Base-by-base conservation (phyloP, 2,113 vertebrate species). In the Geococcyx californianus region DNA sequence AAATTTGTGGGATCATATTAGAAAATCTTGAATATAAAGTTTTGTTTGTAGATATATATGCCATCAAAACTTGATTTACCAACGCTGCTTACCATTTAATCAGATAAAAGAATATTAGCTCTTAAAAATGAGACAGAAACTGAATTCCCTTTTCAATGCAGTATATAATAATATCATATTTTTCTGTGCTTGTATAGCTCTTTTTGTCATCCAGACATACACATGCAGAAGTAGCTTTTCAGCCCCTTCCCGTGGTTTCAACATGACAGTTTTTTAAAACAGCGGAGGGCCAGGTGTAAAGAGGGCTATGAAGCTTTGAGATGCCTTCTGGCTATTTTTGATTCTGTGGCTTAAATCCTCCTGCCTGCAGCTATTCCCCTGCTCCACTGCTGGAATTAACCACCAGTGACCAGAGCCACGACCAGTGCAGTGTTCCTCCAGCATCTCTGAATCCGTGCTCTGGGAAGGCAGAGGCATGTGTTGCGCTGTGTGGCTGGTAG, bases 51-150 rank as follows among this genome's bases (percentile, higher is more conserved):
- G 94, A 96, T 93, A 84, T 64, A 89, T 89, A 89, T 78, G 76
- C 88, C 83, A 78, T 64, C 86, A 78, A 96, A 96, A 96, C 73
- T 81, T 93, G 86, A 95, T 96, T 97, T 96, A 72, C 45, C 76
- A 64, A 52, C 74, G 80, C 86, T 95, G 60, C 90, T 97, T 97
- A 96, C 92, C 94, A 96, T 96, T 96, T 96, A 83, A 96, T 96
- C 60, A 72, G 83, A 96, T 96, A 94, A 96, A 95, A 96, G 88
- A 78, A 95, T 97, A 96, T 96, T 96, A 93, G 90, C 80, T 93
- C 66, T 93, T 93, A 92, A 94, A 96, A 92, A 89, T 84, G 85
- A 90, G 85, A 47, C 31, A 28, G 68, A 97, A 96, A 92, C 90
- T 78, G 80, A 95, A 96, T 97, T 96, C 77, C 28, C 79, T 87